These are phyloP conservation scores for Danionella dracula DNA, from an alignment of 2,797 vertebrate species.

Conservation along the genomic window DNA sequence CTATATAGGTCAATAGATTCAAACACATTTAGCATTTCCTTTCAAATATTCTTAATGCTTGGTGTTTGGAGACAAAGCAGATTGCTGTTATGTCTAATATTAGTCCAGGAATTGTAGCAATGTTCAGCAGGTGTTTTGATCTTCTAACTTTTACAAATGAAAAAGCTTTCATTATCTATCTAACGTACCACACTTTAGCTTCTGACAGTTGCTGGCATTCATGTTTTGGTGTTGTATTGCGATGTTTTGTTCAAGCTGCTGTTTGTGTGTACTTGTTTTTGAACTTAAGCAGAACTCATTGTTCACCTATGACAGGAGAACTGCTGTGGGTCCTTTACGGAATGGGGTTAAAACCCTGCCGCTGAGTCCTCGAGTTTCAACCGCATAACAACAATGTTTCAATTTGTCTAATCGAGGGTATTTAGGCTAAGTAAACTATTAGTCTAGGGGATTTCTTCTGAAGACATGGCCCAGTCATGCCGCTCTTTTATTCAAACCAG, in stretches of 20 bases:
- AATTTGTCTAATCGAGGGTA: conserved; percentile 78
- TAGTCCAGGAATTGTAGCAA: conserved; percentile 6
- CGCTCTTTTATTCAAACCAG: conserved; percentile 88
- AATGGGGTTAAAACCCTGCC: conserved; percentile 57
- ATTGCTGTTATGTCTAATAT: neutral
- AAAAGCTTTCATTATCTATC: too few species aligned
- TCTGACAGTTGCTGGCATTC: conserved; percentile 29
- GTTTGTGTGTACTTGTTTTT: conserved; percentile 41
- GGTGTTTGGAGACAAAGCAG: neutral
- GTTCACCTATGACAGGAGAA: conserved; percentile 63
- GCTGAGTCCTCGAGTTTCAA: conserved; percentile 74
- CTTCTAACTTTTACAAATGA: too few species aligned
- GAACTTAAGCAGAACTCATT: conserved; percentile 53
- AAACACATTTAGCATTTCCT: conserved; percentile 8
- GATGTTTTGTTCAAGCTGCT: conserved; percentile 35
- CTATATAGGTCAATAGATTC: neutral
- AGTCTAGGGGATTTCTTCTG: conserved; percentile 70
- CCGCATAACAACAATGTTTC: conserved; percentile 84
- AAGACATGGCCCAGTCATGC: conserved; percentile 77
- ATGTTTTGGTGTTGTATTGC: conserved; percentile 52
- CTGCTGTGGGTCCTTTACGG: conserved; percentile 57
- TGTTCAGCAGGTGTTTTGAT: too few species aligned
- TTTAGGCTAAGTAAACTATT: conserved; percentile 85
- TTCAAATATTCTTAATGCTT: neutral
- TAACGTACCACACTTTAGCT: too few species aligned